Base-by-base conservation (phyloP, 2,888 invertebrate species). In the Axea sp. region DNA sequence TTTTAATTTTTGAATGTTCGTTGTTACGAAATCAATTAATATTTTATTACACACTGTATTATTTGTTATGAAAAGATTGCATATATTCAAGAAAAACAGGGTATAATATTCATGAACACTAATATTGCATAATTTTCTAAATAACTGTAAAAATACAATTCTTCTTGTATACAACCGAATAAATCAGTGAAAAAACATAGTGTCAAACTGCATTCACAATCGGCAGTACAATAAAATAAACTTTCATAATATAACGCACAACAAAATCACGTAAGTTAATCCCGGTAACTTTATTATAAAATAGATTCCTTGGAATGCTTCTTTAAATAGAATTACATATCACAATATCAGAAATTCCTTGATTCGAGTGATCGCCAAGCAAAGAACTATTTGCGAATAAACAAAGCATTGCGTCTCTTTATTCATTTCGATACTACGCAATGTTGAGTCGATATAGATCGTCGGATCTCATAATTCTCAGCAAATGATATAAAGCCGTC, bases 401-500 rank as follows among this genome's bases (percentile, higher is more conserved):
- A 65, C 64, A 74, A 65, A 60, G 59, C 59, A 53, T 39, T 37
- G 43, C 28, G 39, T 35, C 39, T 43, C 33, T 68, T 64, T 57
- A 64, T 64, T 53, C 59, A 31, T 59, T 33, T 39, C 49, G 49
- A 35, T 57, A 53, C 4, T 19, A 19, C 53, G 59, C 51, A 65
- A 33, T 60, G 59, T 45, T 30, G 64, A 60, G 31, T 53, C 41
- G 41, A 30, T 45, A 26, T 33, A 57, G 15, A 59, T 59, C 74
- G 68, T 68, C 45, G 55, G 22, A 43, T 80, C 80, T 77, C 80
- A 79, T 84, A 82, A 82, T 81, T 84, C 81, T 83, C 71, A 77
- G 75, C 76, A 79, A 81, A 84, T 85, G 84, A 85, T 83, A 84
- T 82, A 84, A 82, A 78, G 77, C 76, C 77, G 82, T 80, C 80